Evolutionary conservation across 2,888 invertebrate genomes (phyloP), one percentile per base, ranked within the genome.

Genomic region (Meandrusa payeni): DNA sequence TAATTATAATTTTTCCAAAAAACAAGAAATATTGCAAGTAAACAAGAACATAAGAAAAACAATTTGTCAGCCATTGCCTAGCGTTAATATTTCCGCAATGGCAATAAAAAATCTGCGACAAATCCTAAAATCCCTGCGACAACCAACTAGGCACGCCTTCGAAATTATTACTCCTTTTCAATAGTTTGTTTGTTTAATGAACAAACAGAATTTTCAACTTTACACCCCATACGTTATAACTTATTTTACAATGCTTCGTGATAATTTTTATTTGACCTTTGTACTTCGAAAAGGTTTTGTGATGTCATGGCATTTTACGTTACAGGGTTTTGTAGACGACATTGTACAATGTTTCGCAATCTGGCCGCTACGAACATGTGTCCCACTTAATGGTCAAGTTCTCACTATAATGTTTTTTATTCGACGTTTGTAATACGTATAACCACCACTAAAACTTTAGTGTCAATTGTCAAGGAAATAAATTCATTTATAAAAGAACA

Each of bases 101-200:
- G 62, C 76, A 76, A 81, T 82, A 83, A 82, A 83, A 85, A 83
- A 74, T 69, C 71, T 58, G 51, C 68, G 63, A 73, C 76, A 76
- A 82, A 81, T 80, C 79, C 72, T 67, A 59, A 78, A 82, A 86
- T 83, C 85, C 83, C 65, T 48, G 57, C 64, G 65, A 70, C 77
- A 61, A 65, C 69, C 81, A 85, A 80, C 81, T 76, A 78, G 72
- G 80, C 85, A 87, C 85, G 86, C 78, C 76, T 80, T 76, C 71
- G 64, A 83, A 82, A 82, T 83, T 73, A 76, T 75, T 83, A 83
- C 82, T 73, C 79, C 73, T 76, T 76, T 76, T 72, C 54, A 54
- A 60, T 57, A 54, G 54, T 54, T 50, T 59, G 57, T 55, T 57
- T 36, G 41, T 27, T 15, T 45, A 24, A 27, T 5, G 4, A 2